These are phyloP conservation scores for Strigamia maritima DNA, from an alignment of 2,888 invertebrate species.

Conservation along the genomic window DNA sequence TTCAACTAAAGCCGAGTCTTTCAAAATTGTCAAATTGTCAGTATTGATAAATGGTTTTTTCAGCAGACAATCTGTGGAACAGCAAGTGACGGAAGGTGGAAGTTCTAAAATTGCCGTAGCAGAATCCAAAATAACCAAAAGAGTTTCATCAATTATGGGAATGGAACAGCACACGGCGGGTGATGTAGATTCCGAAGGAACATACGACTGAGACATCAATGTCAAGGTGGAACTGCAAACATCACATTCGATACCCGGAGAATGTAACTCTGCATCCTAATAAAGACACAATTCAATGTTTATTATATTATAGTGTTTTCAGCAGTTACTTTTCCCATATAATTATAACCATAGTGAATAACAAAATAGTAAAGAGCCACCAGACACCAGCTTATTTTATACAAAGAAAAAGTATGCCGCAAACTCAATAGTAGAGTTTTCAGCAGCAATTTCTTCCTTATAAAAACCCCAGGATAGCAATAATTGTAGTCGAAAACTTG, in stretches of 20 bases:
- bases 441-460: too few relatives aligned
- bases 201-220: neutral
- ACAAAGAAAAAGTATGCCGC: too few relatives aligned
- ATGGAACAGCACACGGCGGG: neutral
- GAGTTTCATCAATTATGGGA: neutral
- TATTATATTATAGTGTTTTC: too few relatives aligned
- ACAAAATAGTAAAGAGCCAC: too few relatives aligned
- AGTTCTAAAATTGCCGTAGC: neutral
- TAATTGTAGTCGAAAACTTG: too few relatives aligned
- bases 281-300: too few relatives aligned
- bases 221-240: neutral
- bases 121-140: neutral
- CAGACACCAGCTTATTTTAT: too few relatives aligned
- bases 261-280: neutral
- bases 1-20: neutral
- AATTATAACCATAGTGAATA: too few relatives aligned
- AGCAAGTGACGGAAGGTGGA: neutral
- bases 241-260: neutral
- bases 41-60: neutral
- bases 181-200: neutral
- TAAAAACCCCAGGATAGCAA: too few relatives aligned
- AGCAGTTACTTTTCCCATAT: too few relatives aligned
- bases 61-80: neutral
- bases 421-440: too few relatives aligned
- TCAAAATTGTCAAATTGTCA: neutral